Evolutionary conservation across 1,140 invertebrate genomes (phyloP).

Genomic region (Caligus rogercresseyi): DNA sequence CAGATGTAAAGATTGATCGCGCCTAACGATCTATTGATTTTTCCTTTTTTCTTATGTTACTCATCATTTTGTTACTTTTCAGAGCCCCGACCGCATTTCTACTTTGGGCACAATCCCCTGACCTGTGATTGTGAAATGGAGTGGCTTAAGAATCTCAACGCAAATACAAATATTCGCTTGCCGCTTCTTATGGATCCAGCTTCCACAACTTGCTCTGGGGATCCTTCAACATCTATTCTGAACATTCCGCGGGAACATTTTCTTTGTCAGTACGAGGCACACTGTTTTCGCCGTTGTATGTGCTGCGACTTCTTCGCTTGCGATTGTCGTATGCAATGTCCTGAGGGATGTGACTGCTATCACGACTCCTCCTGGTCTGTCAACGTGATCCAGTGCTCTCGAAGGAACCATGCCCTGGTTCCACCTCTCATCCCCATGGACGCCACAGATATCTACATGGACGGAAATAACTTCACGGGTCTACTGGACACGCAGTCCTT

Average conservation of each 20-base stretch:
- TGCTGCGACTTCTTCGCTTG: constrained; percentile 87
- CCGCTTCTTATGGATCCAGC: constrained; percentile 70
- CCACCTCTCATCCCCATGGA: constrained; percentile 79
- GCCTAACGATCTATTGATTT: background rate
- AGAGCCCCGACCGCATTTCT: constrained; percentile 50
- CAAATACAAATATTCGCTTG: constrained; percentile 51
- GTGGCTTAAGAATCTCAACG: constrained; percentile 63
- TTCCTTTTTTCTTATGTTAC: background rate
- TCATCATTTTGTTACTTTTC: background rate
- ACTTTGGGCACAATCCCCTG: constrained; percentile 72
- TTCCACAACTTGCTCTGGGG: constrained; percentile 33
- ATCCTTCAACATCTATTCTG: constrained; percentile 31
- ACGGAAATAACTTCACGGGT: constrained; percentile 58
- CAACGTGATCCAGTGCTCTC: constrained; percentile 74
- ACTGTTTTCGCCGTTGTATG: constrained; percentile 73
- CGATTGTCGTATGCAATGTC: constrained; percentile 84
- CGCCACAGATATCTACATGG: constrained; percentile 66
- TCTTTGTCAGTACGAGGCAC: constrained; percentile 70
- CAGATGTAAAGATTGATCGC: background rate
- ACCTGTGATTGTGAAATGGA: constrained; percentile 72
- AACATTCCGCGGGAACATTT: constrained; percentile 69
- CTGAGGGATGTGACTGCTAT: constrained; percentile 72
- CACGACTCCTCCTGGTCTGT: constrained; percentile 78
- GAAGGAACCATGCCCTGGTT: constrained; percentile 48
- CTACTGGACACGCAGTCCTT: constrained; percentile 54